Percentiles rank a stretch among this genome's conserved stretches.
Conservation (phyloP, 2,888 invertebrate species). For the Labia minor region DNA sequence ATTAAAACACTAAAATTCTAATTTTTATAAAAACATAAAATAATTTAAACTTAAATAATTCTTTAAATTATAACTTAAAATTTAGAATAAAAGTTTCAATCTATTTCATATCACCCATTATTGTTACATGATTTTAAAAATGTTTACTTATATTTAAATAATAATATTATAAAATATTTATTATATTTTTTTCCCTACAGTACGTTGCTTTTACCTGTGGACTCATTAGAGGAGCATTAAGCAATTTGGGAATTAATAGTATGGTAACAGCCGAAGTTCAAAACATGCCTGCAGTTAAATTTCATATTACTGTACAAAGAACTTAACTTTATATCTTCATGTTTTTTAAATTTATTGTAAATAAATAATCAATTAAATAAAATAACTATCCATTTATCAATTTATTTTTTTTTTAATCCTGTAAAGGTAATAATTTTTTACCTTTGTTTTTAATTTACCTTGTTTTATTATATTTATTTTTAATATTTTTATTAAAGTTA, state of each 20-base stretch:
- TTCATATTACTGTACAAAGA: constrained; percentile 79
- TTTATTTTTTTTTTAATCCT: background rate
- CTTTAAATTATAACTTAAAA: constrained; percentile 16
- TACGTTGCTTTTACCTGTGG: constrained; percentile 94
- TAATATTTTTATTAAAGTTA: background rate
- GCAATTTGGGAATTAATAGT: constrained; percentile 86
- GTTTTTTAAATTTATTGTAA: background rate
- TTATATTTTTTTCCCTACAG: too few relatives aligned
- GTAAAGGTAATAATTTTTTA: background rate
- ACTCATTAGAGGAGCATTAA: constrained; percentile 83
- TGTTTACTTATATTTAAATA: too few relatives aligned
- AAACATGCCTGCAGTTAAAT: constrained; percentile 84
- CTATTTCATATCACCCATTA: too few relatives aligned
- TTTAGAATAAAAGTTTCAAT: too few relatives aligned
- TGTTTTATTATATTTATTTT: background rate
- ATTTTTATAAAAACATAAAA: background rate
- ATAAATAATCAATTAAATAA: background rate
- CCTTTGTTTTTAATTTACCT: background rate
- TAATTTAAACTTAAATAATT: too few relatives aligned
- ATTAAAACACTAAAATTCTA: too few relatives aligned
- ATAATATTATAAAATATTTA: too few relatives aligned
- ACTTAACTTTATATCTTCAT: constrained; percentile 36
- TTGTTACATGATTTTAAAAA: too few relatives aligned
- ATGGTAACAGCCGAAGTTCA: constrained; percentile 92
- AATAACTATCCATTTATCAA: background rate